A percentile compares a stretch with the other conserved stretches of the same genome.
These are phyloP conservation scores for Tragulus kanchil DNA, from an alignment of 2,113 vertebrate genomes.

Conservation along the genomic window DNA sequence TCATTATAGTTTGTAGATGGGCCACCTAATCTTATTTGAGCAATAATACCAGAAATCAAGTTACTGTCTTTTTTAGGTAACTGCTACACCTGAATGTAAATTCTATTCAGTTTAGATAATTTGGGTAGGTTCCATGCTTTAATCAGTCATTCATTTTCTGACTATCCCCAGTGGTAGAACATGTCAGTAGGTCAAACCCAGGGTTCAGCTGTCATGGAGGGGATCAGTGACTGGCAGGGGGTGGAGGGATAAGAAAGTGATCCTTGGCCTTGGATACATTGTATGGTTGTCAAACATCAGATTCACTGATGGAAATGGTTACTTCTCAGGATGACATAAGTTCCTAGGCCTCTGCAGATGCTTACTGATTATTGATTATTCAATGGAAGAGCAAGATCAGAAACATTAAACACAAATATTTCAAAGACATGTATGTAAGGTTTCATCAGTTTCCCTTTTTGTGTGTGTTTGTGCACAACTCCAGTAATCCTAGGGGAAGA, in stretches of 20 bases:
- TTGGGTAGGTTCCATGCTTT: not conserved
- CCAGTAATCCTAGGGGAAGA: not conserved
- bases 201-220: not conserved
- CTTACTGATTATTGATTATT: slow-evolving; percentile 1
- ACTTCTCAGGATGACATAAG: not conserved
- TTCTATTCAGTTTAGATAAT: not conserved
- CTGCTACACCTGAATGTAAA: not conserved
- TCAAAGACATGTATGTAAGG: not conserved
- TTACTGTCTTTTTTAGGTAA: not conserved
- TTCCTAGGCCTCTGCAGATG: not conserved
- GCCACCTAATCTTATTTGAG: not conserved
- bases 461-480: not conserved
- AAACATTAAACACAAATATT: slow-evolving; percentile 32
- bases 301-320: not conserved
- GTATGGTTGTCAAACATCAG: not conserved
- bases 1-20: not conserved
- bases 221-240: not conserved
- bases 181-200: not conserved
- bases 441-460: not conserved
- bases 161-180: not conserved
- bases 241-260: not conserved
- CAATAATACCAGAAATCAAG: slow-evolving; percentile 23
- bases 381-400: slow-evolving; percentile 21
- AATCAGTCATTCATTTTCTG: not conserved
- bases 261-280: not conserved